Base-by-base conservation (phyloP, 2,888 invertebrate species). In the Subacronicta megacephala region DNA sequence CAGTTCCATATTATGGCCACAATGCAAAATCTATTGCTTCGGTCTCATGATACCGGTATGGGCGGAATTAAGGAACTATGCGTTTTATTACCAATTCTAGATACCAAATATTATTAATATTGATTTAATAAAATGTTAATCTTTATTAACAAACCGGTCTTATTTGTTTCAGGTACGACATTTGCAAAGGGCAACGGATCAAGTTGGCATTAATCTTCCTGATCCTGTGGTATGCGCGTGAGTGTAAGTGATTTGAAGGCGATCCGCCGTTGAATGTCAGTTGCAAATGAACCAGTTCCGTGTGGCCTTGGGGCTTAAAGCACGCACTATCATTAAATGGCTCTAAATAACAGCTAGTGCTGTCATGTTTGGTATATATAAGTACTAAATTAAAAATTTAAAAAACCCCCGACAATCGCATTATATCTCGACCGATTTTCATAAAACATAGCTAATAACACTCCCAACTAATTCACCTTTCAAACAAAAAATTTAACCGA, bases 251-350 rank as follows among this genome's bases (percentile, higher is more conserved):
- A 70, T 44, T 58, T 66, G 87, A 89, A 88, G 87, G 90, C 65
- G 55, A 81, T 67, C 85, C 35, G 65, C 81, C 70, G 58, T 76
- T 82, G 78, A 87, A 87, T 85, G 85, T 76, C 85, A 85, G 78
- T 85, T 78, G 80, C 71, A 67, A 76, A 74, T 62, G 45, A 51
- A 72, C 75, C 58, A 78, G 83, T 88, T 90, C 88, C 84, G 86
- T 49, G 45, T 84, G 79, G 69, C 90, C 90, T 90, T 89, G 87
- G 50, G 15, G 49, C 57, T 51, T 60, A 64, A 60, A 74, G 44
- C 50, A 31, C 47, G 55, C 38, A 41, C 37, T 29, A 12, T 29
- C 29, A 35, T 33, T 46, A 33, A 43, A 45, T 12, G 13, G 33
- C 26, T 50, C 33, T 35, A 31, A 38, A 47, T 29, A 38, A 20